These are phyloP conservation scores for Lycodopsis pacificus DNA, from an alignment of 2,797 vertebrate genomes.

Conservation along the genomic window DNA sequence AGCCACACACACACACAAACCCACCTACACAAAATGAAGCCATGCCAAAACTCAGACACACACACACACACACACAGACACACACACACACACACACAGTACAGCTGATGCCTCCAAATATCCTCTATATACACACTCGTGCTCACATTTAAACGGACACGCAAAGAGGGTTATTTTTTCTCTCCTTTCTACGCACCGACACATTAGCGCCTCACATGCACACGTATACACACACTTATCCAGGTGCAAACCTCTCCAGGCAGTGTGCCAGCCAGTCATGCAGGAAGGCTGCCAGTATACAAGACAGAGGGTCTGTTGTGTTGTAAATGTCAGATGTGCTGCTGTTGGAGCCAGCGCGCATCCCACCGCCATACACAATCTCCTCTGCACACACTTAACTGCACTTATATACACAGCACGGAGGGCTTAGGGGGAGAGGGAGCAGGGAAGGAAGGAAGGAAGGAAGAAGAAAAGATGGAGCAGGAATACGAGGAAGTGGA, in stretches of 20 bases:
- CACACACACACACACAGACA: conserved; percentile 17
- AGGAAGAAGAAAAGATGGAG: neutral
- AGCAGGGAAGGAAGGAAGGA: neutral
- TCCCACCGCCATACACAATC: conserved; percentile 61
- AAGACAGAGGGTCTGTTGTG: conserved; percentile 74
- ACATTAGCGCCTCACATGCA: conserved; percentile 17
- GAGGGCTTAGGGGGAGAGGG: conserved; percentile 2
- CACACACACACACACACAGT: conserved; percentile 25
- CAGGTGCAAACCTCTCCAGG: conserved; percentile 74
- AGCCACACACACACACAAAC: conserved; percentile 6
- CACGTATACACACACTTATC: conserved; percentile 22
- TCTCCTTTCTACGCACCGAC: conserved; percentile 5
- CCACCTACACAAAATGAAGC: conserved; percentile 14
- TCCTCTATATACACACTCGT: conserved; percentile 9
- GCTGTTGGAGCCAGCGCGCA: conserved; percentile 63
- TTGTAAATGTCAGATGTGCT: conserved; percentile 77
- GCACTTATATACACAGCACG: conserved; percentile 44
- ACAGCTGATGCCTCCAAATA: conserved; percentile 31
- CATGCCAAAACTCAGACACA: conserved; percentile 4
- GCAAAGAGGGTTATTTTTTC: neutral
- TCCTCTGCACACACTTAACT: conserved; percentile 64
- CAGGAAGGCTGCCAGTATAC: conserved; percentile 62
- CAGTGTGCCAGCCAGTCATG: conserved; percentile 64
- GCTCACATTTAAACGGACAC: conserved; percentile 26
- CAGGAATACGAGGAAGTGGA: neutral